Base-by-base conservation (phyloP, 2,888 invertebrate species). In the Perizoma flavofasciatum region DNA sequence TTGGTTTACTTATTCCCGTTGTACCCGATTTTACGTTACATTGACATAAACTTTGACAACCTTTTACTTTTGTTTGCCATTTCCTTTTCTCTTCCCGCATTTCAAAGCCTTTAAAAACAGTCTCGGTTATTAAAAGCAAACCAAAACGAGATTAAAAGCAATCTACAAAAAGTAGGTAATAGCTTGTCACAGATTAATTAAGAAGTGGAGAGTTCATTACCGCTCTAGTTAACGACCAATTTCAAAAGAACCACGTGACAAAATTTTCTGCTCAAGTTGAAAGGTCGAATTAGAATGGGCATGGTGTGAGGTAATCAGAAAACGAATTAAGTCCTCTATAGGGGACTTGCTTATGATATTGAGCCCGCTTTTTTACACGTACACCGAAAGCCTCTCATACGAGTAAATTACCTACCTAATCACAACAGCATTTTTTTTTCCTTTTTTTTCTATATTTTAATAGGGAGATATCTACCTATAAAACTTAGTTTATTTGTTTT, bases 171-270 rank as follows among this genome's bases (percentile, higher is more conserved):
- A 70, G 70, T 61, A 61, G 61, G 59, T 70, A 74, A 72, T 72
- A 47, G 70, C 65, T 67, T 64, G 68, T 58, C 60, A 41, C 50
- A 45, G 37, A 65, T 67, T 63, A 65, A 59, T 63, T 69, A 65
- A 71, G 66, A 67, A 39, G 63, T 66, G 65, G 70, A 70, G 72
- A 75, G 75, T 78, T 79, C 69, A 77, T 75, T 78, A 79, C 72
- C 63, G 61, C 64, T 68, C 57, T 66, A 66, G 63, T 67, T 67
- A 65, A 68, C 63, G 49, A 63, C 71, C 63, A 70, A 63, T 69
- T 68, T 71, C 49, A 66, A 35, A 56, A 63, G 69, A 70, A 46
- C 67, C 59, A 51, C 63, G 61, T 54, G 34, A 47, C 52, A 45
- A 43, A 11, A 32, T n/a, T 11, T 48, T 49, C 44, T 43, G 52